A percentile compares a stretch with the other conserved stretches of the same genome.
These are phyloP conservation scores for Rhodophaea formosa DNA, from an alignment of 2,888 invertebrate genomes.

Conservation along the genomic window DNA sequence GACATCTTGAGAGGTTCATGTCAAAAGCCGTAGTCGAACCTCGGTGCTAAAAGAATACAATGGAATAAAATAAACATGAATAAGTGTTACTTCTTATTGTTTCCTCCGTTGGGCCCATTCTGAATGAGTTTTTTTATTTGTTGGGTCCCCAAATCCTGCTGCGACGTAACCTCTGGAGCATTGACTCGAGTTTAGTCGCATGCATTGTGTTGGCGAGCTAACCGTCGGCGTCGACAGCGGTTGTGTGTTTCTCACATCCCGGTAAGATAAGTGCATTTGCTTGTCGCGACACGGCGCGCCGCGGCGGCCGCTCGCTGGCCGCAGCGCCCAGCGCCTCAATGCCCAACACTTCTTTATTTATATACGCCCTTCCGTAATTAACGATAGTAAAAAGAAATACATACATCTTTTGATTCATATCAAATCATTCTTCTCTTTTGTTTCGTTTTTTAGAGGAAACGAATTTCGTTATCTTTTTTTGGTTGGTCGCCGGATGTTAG, in stretches of 20 bases:
- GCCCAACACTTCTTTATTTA: conserved; percentile 74
- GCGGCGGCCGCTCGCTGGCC: conserved; percentile 57
- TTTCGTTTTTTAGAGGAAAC: conserved; percentile 33
- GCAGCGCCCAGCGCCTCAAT: conserved; percentile 53
- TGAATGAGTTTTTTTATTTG: conserved; percentile 59
- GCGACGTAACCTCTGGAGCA: conserved; percentile 62
- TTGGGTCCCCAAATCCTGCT: conserved; percentile 64
- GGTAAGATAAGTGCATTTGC: conserved; percentile 81
- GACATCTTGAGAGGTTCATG: conserved; percentile 11
- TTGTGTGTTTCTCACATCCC: conserved; percentile 73
- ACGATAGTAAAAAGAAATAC: conserved; percentile 73
- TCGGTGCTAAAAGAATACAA: conserved; percentile 35
- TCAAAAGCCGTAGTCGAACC: conserved; percentile 15
- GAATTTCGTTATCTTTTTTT: conserved; percentile 12
- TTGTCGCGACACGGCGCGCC: conserved; percentile 76
- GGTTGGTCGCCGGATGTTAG: neutral
- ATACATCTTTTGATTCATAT: conserved; percentile 69
- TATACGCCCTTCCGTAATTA: conserved; percentile 76
- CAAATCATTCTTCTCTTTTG: conserved; percentile 51
- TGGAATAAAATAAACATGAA: conserved; percentile 47
- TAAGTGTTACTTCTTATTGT: conserved; percentile 60
- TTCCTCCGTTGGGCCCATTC: conserved; percentile 54
- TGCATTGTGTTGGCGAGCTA: conserved; percentile 69
- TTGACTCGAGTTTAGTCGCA: conserved; percentile 57
- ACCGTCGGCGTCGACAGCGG: conserved; percentile 61